Evolutionary conservation across 2,888 invertebrate genomes (phyloP), one percentile per base, ranked within the genome.

Genomic region (Nymphalis urticae): DNA sequence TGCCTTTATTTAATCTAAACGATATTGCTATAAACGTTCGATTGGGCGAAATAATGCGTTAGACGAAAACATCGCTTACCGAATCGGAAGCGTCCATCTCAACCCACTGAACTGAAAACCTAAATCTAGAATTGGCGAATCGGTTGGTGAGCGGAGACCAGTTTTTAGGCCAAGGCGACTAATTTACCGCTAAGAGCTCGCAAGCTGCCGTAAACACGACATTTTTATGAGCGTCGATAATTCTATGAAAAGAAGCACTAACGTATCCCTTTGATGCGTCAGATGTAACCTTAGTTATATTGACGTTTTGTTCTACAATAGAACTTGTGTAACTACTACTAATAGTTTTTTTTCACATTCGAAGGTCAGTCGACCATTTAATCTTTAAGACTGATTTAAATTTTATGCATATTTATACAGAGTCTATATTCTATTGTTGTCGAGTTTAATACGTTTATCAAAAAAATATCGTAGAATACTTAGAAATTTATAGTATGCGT

Each of bases 41-140:
- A 66, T 62, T 47, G 50, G 24, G 24, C 63, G 50, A 58, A 65
- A 63, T 71, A 64, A 69, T 61, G 61, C 65, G 47, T 61, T 64
- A 69, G 48, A 53, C 54, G 66, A 69, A 71, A 78, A 69, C 68
- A 75, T 71, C 68, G 75, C 67, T 72, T 68, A 72, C 75, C 74
- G 79, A 76, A 81, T 87, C 82, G 86, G 85, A 88, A 88, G 84
- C 83, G 80, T 80, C 81, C 80, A 81, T 75, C 74, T 79, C 87
- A 90, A 89, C 88, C 88, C 82, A 87, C 82, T 92, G 90, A 89
- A 83, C 92, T 90, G 90, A 87, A 92, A 91, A 92, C 92, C 92
- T 90, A 91, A 90, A 90, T 92, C 90, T 89, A 89, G 89, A 91
- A 89, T 88, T 89, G 89, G 86, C 88, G 87, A 89, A 87, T 87